Evolutionary conservation across 2,113 vertebrate genomes (phyloP).

Genomic region (Uria lomvia): DNA sequence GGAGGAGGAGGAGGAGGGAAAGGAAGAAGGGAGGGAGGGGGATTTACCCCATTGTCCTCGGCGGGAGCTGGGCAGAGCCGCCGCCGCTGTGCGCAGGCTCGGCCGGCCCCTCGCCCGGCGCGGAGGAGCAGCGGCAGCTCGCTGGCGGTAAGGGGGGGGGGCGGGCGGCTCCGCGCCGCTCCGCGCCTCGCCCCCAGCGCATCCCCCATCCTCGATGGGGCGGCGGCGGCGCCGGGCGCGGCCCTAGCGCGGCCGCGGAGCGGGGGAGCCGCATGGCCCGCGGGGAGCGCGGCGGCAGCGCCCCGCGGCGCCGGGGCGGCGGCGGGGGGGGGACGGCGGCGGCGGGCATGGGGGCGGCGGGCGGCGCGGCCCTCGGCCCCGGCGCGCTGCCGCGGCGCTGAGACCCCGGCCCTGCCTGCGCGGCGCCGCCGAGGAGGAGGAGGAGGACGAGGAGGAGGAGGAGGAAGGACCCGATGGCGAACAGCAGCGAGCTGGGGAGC

Average conservation of each 20-base stretch:
- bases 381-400: neutral
- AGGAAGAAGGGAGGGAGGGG: neutral
- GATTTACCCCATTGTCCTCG: constrained; percentile 14
- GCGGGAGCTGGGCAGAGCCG: neutral
- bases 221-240: neutral
- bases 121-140: neutral
- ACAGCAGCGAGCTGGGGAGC: constrained; percentile 81
- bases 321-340: neutral
- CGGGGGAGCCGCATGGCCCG: neutral
- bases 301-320: constrained; percentile 4
- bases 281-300: neutral
- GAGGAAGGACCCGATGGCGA: constrained; percentile 80
- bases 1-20: neutral
- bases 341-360: constrained; percentile 24
- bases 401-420: neutral
- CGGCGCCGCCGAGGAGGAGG: neutral
- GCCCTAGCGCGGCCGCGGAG: neutral
- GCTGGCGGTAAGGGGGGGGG: neutral
- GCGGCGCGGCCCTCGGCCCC: neutral
- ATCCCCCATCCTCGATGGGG: constrained; percentile 34
- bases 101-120: neutral
- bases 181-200: neutral
- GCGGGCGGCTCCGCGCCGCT: neutral
- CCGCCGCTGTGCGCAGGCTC: neutral
- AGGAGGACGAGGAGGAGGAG: constrained; percentile 1